These are phyloP conservation scores for Eulithis testata DNA, from an alignment of 2,888 invertebrate species.

Conservation along the genomic window DNA sequence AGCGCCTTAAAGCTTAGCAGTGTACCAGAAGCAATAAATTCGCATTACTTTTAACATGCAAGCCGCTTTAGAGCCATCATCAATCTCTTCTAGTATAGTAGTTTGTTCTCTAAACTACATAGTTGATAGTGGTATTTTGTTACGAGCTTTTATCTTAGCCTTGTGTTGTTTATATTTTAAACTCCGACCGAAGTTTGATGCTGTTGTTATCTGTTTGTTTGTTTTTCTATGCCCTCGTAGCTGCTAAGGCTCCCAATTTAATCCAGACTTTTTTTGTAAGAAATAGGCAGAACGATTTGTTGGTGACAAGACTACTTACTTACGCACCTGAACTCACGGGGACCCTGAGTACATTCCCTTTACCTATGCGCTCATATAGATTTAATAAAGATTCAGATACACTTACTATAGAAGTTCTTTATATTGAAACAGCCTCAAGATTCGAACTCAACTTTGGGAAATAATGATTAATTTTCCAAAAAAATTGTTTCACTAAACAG, in stretches of 20 bases:
- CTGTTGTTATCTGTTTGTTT: too few relatives aligned
- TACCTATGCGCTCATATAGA: too few relatives aligned
- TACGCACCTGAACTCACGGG: too few relatives aligned
- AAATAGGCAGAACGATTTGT: neutral
- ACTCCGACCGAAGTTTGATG: too few relatives aligned
- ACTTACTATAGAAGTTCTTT: too few relatives aligned
- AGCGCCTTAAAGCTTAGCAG: slow-evolving; percentile 32
- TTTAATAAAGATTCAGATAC: too few relatives aligned
- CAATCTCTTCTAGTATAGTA: slow-evolving; percentile 62
- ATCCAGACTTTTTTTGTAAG: too few relatives aligned
- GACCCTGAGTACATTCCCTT: too few relatives aligned
- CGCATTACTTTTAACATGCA: slow-evolving; percentile 49
- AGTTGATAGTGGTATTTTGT: slow-evolving; percentile 6
- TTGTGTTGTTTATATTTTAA: slow-evolving; percentile 1
- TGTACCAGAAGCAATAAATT: slow-evolving; percentile 50
- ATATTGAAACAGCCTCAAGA: neutral
- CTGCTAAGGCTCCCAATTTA: too few relatives aligned
- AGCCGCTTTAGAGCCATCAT: slow-evolving; percentile 52
- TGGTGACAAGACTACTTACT: neutral
- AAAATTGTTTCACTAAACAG: slow-evolving; percentile 23
- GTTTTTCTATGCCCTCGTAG: too few relatives aligned
- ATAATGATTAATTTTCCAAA: neutral
- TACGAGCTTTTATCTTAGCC: neutral
- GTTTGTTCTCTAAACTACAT: slow-evolving; percentile 20
- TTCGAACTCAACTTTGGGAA: slow-evolving; percentile 6